Evolutionary conservation across 2,888 invertebrate species (phyloP), one percentile per base, ranked within the genome.

Genomic region (Dryobota labecula): DNA sequence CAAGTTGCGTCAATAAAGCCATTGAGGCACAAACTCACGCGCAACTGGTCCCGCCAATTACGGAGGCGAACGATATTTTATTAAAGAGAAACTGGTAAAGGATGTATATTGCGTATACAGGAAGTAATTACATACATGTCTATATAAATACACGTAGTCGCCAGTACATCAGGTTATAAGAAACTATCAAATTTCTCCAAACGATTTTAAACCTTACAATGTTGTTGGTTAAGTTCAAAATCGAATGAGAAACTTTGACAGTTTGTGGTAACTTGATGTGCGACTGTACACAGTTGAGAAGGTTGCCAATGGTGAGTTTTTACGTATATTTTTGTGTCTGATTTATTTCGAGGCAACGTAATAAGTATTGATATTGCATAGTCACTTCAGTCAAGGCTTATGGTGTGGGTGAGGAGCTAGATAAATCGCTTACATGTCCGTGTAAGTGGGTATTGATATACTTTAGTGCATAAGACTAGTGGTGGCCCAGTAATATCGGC

Each of bases 1-100:
- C 24, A n/a, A 71, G 57, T 76, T 80, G 74, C 73, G 78, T 80
- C 76, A 71, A 84, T 80, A 67, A 74, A 70, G 38, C 33, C 73
- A 75, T 67, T 58, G 61, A 63, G 69, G 65, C 64, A 62, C 13
- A 51, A 69, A 69, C 70, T 51, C 56, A 43, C 45, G 60, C 58
- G 62, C 62, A 64, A 73, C 71, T 70, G 45, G 74, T 70, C 56
- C 27, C 27, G 33, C 73, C 73, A 61, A 68, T 76, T 80, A 85
- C 61, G 74, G 73, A n/a, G 13, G 43, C 33, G 80, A 83, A 64
- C 70, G 43, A 73, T 71, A 76, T 76, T 69, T 73, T 61, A 79
- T 41, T 43, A 57, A 56, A 73, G 43, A 71, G 24, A 43, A 30
- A 65, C 70, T 58, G 45, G 45, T 63, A 20, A 71, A 80, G 33